Evolutionary conservation across 2,113 vertebrate genomes (phyloP), one percentile per base, ranked within the genome.

Genomic region (Phodopus roborovskii): DNA sequence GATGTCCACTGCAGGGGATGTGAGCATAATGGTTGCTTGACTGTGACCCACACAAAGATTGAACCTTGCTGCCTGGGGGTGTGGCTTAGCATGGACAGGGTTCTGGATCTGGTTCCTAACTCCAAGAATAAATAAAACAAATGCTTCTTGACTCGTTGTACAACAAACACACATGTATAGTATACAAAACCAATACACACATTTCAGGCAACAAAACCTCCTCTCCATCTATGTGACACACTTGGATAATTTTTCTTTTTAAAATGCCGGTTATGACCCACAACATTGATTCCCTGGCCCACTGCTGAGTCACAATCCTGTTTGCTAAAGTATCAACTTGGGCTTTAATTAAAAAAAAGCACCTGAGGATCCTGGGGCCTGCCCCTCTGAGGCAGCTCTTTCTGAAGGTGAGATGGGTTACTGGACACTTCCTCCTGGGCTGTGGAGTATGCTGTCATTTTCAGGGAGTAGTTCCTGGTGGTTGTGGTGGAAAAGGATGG

Each of bases 271-370:
- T 16, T 53, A 28, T 50, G 28, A 58, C 42, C 92, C 60, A 50
- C 24, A 39, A 79, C 93, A 77, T 6, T 88, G 75, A 93, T 85
- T 66, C 91, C 42, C 45, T 79, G 39, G 73, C 30, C 28, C 28
- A 68, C 64, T 36, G 30, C 88, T 91, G 39, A 88, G 62, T 86
- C 45, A 78, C 17, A 58, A 62, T 15, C 53, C 26, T 53, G 48
- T 92, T 68, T 85, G 36, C n/a, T 78, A 90, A 91, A 78, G 22
- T 12, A 3, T 78, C 71, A 79, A 68, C 20, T 42, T 48, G 81
- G 13, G 13, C 53, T 93, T 85, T 79, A 88, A 22, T 53, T n/a
- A n/a, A n/a, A n/a, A n/a, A n/a, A 39, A 90, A n/a, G 56, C 28
- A 78, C 56, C 53, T 8, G 9, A 62, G 17, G 33, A 26, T 58